These are phyloP conservation scores for Sylvia borin DNA, from an alignment of 2,797 vertebrate species.

Conservation along the genomic window DNA sequence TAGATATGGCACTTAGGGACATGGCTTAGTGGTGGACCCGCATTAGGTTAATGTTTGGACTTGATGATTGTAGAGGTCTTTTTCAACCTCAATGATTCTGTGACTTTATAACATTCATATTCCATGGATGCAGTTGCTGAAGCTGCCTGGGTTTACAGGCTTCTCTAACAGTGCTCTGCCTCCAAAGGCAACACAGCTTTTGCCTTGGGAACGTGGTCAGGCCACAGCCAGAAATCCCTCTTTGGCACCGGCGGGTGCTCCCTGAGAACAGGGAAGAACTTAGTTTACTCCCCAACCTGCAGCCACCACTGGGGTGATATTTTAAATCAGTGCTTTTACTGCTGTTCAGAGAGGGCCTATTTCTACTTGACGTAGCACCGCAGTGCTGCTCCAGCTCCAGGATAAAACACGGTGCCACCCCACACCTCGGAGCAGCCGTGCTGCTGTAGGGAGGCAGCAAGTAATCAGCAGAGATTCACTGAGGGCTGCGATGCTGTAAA, in stretches of 20 bases:
- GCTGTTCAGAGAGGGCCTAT: slow-evolving; percentile 7
- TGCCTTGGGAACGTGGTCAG: neutral
- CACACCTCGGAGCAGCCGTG: neutral
- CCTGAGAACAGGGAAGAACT: neutral
- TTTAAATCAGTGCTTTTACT: slow-evolving; percentile 38
- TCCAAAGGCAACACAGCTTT: neutral
- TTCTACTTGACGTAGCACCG: neutral
- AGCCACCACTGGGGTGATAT: neutral
- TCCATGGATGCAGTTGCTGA: neutral
- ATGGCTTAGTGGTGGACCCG: neutral
- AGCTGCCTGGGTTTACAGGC: neutral
- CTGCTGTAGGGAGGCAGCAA: slow-evolving; percentile 43
- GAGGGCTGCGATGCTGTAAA: slow-evolving; percentile 63
- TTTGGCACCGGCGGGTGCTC: neutral
- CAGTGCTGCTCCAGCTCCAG: neutral
- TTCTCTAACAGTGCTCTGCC: neutral
- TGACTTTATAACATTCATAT: neutral
- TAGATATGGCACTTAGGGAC: neutral
- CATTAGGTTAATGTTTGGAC: accelerated
- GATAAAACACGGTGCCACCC: slow-evolving; percentile 17
- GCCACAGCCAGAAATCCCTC: neutral
- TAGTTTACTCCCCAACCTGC: slow-evolving; percentile 23
- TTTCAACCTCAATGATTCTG: neutral
- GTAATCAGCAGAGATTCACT: slow-evolving; percentile 46
- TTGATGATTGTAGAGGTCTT: neutral